phyloP scores from a whole-genome alignment of 1,140 invertebrate genomes.

The Amphibalanus amphitrite region DNA sequence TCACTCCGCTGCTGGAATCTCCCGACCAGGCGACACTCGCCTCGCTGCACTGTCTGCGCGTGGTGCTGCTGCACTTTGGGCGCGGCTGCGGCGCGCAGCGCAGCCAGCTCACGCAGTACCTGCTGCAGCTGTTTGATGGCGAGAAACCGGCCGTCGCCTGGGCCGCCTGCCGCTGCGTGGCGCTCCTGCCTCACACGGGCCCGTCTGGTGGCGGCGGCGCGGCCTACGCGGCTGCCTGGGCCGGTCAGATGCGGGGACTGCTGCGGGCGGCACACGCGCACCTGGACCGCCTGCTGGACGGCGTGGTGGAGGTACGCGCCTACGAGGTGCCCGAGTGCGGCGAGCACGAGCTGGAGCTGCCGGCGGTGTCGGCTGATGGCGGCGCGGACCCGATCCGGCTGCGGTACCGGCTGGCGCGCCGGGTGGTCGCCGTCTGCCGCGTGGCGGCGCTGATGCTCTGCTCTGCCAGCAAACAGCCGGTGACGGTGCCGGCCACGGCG shows the following conservation, averaged over 20 bases:
- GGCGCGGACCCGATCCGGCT: neutral
- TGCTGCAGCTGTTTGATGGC: neutral
- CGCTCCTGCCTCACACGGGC: neutral
- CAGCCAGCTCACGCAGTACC: neutral
- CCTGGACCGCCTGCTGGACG: neutral
- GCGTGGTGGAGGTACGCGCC: neutral
- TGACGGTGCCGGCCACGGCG: neutral
- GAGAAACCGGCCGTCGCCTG: neutral
- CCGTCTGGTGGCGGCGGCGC: neutral
- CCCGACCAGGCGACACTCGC: neutral
- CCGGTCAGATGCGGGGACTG: neutral
- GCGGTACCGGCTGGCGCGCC: neutral
- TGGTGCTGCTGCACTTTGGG: neutral
- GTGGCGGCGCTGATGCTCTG: neutral
- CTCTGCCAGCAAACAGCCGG: neutral
- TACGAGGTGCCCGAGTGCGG: neutral
- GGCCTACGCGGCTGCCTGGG: neutral
- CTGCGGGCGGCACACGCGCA: neutral
- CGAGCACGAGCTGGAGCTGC: neutral
- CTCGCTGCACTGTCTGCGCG: neutral
- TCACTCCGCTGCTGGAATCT: neutral
- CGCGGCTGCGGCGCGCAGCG: neutral
- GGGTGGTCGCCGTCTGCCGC: neutral
- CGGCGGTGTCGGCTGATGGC: neutral
- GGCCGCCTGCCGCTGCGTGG: neutral